Percentiles rank a stretch among this genome's conserved stretches.
Evolutionary conservation across 2,797 vertebrate genomes (phyloP).

Genomic region (Pseudochaenichthys georgianus): DNA sequence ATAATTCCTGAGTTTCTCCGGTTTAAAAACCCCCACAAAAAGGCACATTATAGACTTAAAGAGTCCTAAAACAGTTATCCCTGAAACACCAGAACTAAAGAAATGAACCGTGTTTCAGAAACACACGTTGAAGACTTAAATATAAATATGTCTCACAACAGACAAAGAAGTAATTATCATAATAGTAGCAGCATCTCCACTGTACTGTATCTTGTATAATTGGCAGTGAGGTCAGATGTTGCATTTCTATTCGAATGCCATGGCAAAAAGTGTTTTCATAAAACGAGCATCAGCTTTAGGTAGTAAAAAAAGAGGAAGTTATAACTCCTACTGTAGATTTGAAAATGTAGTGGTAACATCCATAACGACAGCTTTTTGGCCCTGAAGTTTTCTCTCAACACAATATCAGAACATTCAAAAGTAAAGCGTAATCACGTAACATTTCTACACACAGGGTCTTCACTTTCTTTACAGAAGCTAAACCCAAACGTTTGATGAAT

Average conservation of each 20-base stretch:
- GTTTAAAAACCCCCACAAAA: background rate
- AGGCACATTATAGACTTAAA: background rate
- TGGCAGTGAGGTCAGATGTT: background rate
- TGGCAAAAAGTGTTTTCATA: background rate
- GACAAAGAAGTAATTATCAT: no score
- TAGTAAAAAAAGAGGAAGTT: background rate
- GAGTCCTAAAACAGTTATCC: background rate
- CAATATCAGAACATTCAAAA: background rate
- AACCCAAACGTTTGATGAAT: background rate
- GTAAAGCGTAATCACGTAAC: background rate
- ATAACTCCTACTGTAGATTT: background rate
- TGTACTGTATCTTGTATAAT: background rate
- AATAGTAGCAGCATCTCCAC: background rate
- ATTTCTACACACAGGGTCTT: background rate
- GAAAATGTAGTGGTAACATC: background rate
- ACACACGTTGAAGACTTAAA: background rate
- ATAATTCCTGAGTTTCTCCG: background rate
- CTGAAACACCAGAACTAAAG: slow-evolving; percentile 11
- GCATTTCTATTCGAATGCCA: background rate
- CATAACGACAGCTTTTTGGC: background rate
- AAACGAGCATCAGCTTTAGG: background rate
- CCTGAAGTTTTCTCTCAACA: background rate
- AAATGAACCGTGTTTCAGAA: background rate
- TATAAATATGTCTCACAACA: background rate
- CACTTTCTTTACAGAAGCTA: background rate